Percentiles rank a stretch among this genome's conserved stretches.
Evolutionary conservation across 1,140 invertebrate species (phyloP).

Genomic region (Rhynchophorus ferrugineus): DNA sequence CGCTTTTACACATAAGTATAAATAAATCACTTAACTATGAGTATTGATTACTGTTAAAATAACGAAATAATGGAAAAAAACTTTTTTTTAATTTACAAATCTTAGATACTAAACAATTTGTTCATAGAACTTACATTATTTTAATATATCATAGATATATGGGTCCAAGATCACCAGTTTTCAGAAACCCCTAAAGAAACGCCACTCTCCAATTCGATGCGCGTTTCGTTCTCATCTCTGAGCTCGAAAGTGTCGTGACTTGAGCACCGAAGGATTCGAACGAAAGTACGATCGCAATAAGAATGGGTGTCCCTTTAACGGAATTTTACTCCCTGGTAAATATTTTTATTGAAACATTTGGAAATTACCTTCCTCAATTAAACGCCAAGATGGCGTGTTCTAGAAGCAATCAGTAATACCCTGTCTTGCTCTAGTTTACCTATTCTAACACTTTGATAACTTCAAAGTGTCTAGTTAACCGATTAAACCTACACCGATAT

Average conservation of each 20-base stretch:
- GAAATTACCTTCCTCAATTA: constrained; percentile 45
- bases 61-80: no score
- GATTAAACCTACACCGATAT: constrained; percentile 24
- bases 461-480: constrained; percentile 31
- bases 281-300: background rate
- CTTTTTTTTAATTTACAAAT: background rate
- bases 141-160: constrained; percentile 95
- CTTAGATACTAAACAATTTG: constrained; percentile 32
- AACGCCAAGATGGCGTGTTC: constrained; percentile 30
- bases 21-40: no score
- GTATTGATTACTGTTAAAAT: no score
- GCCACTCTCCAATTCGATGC: background rate
- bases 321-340: constrained; percentile 35
- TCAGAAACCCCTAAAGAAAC: constrained; percentile 25
- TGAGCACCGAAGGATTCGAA: constrained; percentile 29
- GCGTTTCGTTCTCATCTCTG: constrained; percentile 8
- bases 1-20: no score
- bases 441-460: constrained; percentile 36
- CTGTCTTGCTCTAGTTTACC: constrained; percentile 23
- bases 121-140: constrained; percentile 85
- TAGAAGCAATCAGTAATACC: constrained; percentile 31
- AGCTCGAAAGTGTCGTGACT: constrained; percentile 31
- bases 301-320: constrained; percentile 5
- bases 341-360: constrained; percentile 35
- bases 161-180: constrained; percentile 73